Conservation (phyloP, 2,888 invertebrate species). For the Caenorhabditis sp. region DNA sequence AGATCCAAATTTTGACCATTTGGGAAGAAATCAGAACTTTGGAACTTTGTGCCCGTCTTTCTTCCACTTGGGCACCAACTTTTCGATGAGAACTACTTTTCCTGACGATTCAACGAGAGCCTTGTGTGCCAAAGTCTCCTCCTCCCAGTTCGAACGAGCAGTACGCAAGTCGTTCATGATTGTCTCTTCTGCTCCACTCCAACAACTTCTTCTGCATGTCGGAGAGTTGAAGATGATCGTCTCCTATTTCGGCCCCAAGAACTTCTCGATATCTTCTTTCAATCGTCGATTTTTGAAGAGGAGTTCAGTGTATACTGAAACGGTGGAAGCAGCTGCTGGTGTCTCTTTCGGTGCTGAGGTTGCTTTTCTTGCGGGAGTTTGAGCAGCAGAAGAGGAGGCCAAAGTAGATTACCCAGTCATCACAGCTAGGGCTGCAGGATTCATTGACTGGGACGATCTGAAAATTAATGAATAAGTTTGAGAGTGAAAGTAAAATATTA, state of each 20-base stretch:
- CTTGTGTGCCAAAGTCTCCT: conserved; percentile 71
- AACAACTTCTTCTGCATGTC: conserved; percentile 99
- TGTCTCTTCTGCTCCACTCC: conserved; percentile 95
- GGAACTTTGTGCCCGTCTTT: conserved; percentile 96
- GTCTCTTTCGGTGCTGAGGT: too few relatives aligned
- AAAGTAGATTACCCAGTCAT: conserved; percentile 65
- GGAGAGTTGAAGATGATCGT: conserved; percentile 97
- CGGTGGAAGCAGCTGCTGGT: conserved; percentile 1
- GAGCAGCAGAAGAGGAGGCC: conserved; percentile 61
- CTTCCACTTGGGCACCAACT: conserved; percentile 95
- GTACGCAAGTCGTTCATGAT: conserved; percentile 87
- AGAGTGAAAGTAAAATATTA: too few relatives aligned
- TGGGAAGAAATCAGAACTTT: conserved; percentile 90
- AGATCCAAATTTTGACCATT: conserved; percentile 96
- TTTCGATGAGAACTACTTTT: conserved; percentile 93
- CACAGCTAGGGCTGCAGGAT: too few relatives aligned
- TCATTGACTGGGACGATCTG: too few relatives aligned
- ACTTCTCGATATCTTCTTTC: conserved; percentile 99
- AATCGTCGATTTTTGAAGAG: too few relatives aligned
- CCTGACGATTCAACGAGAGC: conserved; percentile 70
- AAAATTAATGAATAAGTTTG: too few relatives aligned
- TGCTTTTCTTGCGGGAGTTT: conserved; percentile 58
- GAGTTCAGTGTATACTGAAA: too few relatives aligned
- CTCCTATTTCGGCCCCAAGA: conserved; percentile 98
- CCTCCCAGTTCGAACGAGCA: conserved; percentile 80